These are phyloP conservation scores for Dysmachus trigonus DNA, from an alignment of 2,888 invertebrate species.

Conservation along the genomic window DNA sequence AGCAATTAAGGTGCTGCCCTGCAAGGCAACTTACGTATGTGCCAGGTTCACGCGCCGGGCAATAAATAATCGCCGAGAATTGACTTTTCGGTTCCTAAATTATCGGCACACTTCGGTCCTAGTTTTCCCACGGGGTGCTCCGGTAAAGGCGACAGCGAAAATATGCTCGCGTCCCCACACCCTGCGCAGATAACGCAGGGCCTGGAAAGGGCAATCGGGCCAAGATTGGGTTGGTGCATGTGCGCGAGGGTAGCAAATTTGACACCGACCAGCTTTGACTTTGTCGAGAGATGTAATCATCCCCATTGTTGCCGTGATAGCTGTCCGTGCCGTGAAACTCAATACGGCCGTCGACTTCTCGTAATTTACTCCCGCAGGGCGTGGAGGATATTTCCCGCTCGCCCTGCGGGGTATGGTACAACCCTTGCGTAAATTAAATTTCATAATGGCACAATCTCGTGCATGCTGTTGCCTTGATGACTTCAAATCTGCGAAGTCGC, in stretches of 20 bases:
- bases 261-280: conserved; percentile 48
- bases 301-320: conserved; percentile 22
- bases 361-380: background rate
- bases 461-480: conserved; percentile 42
- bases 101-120: conserved; percentile 46
- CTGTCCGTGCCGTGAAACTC: conserved; percentile 36
- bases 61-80: conserved; percentile 32
- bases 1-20: conserved; percentile 20
- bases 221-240: conserved; percentile 34
- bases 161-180: conserved; percentile 43
- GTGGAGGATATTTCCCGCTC: background rate
- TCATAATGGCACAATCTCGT: conserved; percentile 41
- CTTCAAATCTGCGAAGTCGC: conserved; percentile 43
- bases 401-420: background rate
- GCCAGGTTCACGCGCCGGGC: background rate
- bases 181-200: background rate
- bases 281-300: conserved; percentile 45
- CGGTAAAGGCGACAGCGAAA: conserved; percentile 45
- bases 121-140: conserved; percentile 46
- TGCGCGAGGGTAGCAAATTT: conserved; percentile 47
- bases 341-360: background rate
- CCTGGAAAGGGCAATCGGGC: conserved; percentile 28
- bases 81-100: conserved; percentile 45
- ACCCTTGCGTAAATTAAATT: conserved; percentile 43
- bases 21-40: background rate